A percentile compares a stretch with the other conserved stretches of the same genome.
Evolutionary conservation across 2,797 vertebrate species (phyloP).

Genomic region (Margarornis squamiger): DNA sequence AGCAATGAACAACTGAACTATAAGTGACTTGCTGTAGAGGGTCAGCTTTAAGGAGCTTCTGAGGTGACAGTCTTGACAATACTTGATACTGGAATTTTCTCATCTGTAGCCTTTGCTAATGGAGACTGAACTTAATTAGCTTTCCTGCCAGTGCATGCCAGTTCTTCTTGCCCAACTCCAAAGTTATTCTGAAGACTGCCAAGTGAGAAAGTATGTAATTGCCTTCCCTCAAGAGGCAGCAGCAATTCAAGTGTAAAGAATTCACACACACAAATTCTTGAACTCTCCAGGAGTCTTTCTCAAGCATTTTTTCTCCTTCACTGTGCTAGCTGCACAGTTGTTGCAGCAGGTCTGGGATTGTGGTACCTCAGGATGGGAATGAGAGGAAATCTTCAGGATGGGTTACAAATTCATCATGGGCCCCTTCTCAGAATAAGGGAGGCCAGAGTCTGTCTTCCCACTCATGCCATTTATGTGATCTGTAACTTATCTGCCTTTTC

Average conservation of each 20-base stretch:
- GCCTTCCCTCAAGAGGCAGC: background rate
- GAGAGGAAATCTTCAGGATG: background rate
- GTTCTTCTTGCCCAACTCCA: background rate
- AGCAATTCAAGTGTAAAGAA: background rate
- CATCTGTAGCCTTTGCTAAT: background rate
- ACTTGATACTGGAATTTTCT: background rate
- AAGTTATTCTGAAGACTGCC: background rate
- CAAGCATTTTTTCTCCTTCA: background rate
- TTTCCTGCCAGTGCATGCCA: background rate
- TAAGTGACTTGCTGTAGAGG: background rate
- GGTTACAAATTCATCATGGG: background rate
- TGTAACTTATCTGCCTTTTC: background rate
- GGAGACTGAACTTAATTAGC: background rate
- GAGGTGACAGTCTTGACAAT: background rate
- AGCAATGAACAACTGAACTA: background rate
- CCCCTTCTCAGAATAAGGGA: background rate
- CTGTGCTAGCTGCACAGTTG: background rate
- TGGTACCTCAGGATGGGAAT: background rate
- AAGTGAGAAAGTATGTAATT: background rate
- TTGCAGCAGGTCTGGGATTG: background rate
- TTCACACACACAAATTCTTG: accelerated
- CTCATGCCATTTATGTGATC: accelerated
- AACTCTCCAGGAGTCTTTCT: background rate
- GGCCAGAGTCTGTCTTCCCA: background rate
- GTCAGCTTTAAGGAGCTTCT: background rate